Evolutionary conservation across 2,113 vertebrate species (phyloP).

Genomic region (Romanogobio albipinnatus): DNA sequence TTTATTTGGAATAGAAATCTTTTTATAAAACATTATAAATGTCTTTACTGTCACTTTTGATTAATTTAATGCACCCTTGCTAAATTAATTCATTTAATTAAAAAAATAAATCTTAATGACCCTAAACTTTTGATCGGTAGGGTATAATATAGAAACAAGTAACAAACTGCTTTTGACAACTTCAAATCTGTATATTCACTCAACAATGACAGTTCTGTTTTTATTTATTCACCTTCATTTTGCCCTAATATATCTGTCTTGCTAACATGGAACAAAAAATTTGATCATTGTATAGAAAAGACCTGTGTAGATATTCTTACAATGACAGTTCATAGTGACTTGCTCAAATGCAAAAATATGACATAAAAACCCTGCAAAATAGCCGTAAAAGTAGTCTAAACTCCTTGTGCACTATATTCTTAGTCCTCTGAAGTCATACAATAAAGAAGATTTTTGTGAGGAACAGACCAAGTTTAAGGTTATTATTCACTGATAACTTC

Average conservation of each 20-base stretch:
- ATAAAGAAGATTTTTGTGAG: too few species aligned
- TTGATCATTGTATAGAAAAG: accelerated
- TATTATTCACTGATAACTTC: not conserved
- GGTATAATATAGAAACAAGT: not conserved
- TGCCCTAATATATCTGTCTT: not conserved
- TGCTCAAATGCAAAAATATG: not conserved
- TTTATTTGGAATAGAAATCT: not conserved
- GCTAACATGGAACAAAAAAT: not conserved
- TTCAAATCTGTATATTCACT: constrained; percentile 36
- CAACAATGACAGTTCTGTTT: not conserved
- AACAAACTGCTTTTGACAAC: not conserved
- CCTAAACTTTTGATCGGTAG: not conserved
- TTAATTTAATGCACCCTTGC: not conserved
- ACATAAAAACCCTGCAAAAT: not conserved
- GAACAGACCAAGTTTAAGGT: not conserved
- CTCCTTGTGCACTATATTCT: too few species aligned
- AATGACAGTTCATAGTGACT: not conserved
- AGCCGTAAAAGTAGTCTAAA: too few species aligned
- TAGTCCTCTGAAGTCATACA: too few species aligned
- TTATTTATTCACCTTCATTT: not conserved
- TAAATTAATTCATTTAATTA: not conserved
- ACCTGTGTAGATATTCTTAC: too few species aligned
- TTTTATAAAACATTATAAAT: not conserved
- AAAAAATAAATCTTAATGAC: not conserved
- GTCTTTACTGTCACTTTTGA: not conserved